These are phyloP conservation scores for Diprion similis DNA, from an alignment of 1,140 invertebrate species.

Conservation along the genomic window DNA sequence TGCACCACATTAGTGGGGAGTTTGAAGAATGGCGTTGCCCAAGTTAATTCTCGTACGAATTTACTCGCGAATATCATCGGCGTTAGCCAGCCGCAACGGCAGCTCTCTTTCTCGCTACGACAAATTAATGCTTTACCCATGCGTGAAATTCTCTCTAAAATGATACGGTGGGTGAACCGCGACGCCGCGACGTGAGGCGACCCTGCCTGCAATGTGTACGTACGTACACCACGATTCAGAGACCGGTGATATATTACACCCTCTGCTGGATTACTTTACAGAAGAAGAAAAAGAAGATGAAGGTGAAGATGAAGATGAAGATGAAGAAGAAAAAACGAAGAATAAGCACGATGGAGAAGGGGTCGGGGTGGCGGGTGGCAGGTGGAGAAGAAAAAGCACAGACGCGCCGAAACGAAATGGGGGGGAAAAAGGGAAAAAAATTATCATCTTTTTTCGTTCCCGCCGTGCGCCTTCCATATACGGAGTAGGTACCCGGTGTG, in stretches of 20 bases:
- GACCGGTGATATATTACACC: constrained; percentile 4
- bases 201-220: not conserved
- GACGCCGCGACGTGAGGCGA: no score
- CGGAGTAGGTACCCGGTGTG: not conserved
- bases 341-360: not conserved
- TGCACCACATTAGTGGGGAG: not conserved
- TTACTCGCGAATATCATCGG: not conserved
- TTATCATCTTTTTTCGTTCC: not conserved
- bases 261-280: not conserved
- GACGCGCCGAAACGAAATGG: no score
- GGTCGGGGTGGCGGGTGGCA: no score
- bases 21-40: not conserved
- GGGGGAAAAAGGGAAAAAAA: not conserved
- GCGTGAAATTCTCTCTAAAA: not conserved
- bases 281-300: not conserved
- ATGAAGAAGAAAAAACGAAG: not conserved
- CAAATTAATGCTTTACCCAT: not conserved
- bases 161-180: not conserved
- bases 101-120: not conserved
- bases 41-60: not conserved
- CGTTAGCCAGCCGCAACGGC: not conserved
- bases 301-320: not conserved
- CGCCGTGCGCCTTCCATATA: no score
- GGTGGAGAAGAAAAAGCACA: no score
- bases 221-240: not conserved